phyloP scores from a whole-genome alignment of 2,888 invertebrate genomes.

The Onchidella celtica region DNA sequence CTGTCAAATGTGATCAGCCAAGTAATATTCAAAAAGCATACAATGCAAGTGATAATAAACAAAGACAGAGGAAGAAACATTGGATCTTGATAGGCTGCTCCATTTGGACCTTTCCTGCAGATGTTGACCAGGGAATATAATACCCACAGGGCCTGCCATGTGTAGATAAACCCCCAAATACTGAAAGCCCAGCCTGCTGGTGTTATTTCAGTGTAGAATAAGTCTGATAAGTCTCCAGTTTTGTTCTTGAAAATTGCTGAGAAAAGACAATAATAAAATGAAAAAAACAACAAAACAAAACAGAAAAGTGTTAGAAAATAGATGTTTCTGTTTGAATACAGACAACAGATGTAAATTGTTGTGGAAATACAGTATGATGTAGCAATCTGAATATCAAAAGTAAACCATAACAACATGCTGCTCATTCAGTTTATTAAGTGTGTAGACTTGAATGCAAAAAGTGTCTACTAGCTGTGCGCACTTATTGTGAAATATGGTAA shows the following conservation, averaged over 20 bases:
- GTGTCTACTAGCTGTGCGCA: too few species aligned
- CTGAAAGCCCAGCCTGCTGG: constrained; percentile 77
- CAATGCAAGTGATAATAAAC: constrained; percentile 62
- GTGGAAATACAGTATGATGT: too few species aligned
- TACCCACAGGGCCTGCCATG: constrained; percentile 73
- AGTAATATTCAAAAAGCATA: constrained; percentile 64
- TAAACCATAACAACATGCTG: too few species aligned
- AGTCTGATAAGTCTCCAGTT: constrained; percentile 67
- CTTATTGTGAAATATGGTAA: too few species aligned
- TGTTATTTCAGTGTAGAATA: constrained; percentile 65
- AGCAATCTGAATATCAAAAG: too few species aligned
- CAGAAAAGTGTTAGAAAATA: too few species aligned
- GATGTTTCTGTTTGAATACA: too few species aligned
- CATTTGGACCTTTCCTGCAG: constrained; percentile 65
- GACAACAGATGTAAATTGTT: too few species aligned
- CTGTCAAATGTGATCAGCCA: constrained; percentile 64
- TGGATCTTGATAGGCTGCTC: constrained; percentile 67
- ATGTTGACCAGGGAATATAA: constrained; percentile 67
- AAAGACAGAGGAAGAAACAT: constrained; percentile 64
- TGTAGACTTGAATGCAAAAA: too few species aligned
- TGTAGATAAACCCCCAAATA: constrained; percentile 72
- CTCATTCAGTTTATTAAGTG: too few species aligned
- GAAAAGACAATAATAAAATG: constrained; percentile 40
- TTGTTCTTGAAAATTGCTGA: constrained; percentile 64
- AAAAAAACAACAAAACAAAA: too few species aligned